Percentiles rank a stretch among this genome's conserved stretches.
Conservation (phyloP, 2,113 vertebrate genomes). For the Chloebia gouldiae region DNA sequence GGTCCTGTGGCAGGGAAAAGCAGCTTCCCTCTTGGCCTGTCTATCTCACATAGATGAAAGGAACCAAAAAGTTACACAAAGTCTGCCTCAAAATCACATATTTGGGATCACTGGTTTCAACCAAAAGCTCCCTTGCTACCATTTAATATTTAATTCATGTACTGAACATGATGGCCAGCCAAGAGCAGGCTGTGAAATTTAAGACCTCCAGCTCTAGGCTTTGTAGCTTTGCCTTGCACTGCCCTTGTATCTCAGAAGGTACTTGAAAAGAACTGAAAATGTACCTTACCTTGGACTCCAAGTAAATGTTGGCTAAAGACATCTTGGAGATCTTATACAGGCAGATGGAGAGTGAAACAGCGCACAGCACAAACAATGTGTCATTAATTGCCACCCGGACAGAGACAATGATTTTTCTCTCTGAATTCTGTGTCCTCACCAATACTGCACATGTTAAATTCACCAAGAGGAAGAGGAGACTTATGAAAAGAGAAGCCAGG, state of each 20-base stretch:
- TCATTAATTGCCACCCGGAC: slow-evolving; percentile 92
- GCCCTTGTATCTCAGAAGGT: background rate
- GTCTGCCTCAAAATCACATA: background rate
- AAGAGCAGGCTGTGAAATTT: background rate
- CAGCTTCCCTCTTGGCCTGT: background rate
- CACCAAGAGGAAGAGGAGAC: slow-evolving; percentile 91
- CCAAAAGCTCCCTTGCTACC: background rate
- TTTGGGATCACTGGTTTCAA: background rate
- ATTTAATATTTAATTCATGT: background rate
- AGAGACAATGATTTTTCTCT: slow-evolving; percentile 83
- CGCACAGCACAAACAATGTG: slow-evolving; percentile 88
- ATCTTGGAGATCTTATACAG: slow-evolving; percentile 96
- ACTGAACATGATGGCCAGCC: background rate
- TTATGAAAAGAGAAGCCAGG: slow-evolving; percentile 86
- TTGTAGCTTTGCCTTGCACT: background rate
- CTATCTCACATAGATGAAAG: background rate
- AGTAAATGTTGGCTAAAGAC: slow-evolving; percentile 93
- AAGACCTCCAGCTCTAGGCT: background rate
- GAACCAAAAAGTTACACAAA: background rate
- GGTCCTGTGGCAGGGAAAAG: background rate
- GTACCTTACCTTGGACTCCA: slow-evolving; percentile 90
- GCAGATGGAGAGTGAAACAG: slow-evolving; percentile 88
- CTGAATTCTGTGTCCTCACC: slow-evolving; percentile 83
- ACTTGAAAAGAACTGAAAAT: slow-evolving; percentile 42
- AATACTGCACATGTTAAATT: slow-evolving; percentile 92